Base-by-base conservation (phyloP, 2,888 invertebrate species). In the Drosophila aldrichi region DNA sequence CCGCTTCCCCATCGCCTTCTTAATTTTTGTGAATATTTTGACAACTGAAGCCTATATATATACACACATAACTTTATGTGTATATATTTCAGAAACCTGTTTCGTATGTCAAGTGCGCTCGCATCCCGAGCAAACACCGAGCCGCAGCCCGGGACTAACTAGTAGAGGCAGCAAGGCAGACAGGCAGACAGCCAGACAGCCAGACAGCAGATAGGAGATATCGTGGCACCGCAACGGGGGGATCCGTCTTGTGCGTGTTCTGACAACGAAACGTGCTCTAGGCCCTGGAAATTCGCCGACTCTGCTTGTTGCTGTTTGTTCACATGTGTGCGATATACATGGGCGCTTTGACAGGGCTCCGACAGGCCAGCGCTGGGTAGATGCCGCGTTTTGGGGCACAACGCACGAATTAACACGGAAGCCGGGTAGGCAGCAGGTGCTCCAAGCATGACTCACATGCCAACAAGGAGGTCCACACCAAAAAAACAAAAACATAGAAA, bases 321-420 rank as follows among this genome's bases (percentile, higher is more conserved):
- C 48, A 38, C 65, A 48, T 77, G 55, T 74, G 68, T 74, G 68
- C 48, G 73, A 68, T 82, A 75, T 77, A 77, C 56, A 49, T 44
- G 54, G 71, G 70, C 73, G 63, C 61, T 77, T 82, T 84, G 83
- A 81, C 83, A 80, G 79, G 74, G 68, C 74, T 67, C 75, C 64
- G 71, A 73, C 81, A 73, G 70, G 44, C 73, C 70, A 59, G 56
- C 61, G 56, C 49, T 51, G 64, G 64, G 61, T 59, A 60, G 74
- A 70, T 72, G 43, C 36, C 68, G 36, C 61, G 57, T 29, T 48
- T 29, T 59, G 20, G 82, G 65, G 72, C 74, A 71, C 66, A 86
- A 86, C 82, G 84, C 84, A 84, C 84, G 86, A 86, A 84, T 84
- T 84, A 84, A 82, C 86, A 83, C 72, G 63, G 68, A 75, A 68